Evolutionary conservation across 2,888 invertebrate genomes (phyloP), one percentile per base, ranked within the genome.

Genomic region (Cinara cedri): DNA sequence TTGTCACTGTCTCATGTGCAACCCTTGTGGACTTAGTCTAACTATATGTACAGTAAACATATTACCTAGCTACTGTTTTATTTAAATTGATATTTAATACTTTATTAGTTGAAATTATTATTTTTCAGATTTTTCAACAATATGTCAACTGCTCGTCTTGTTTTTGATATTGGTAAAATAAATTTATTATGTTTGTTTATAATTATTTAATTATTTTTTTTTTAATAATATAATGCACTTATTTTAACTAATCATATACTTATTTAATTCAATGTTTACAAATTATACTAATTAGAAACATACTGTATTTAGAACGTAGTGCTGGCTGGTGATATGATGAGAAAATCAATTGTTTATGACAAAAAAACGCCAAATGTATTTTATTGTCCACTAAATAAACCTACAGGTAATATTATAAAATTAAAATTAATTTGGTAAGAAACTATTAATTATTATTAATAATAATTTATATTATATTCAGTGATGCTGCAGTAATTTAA

Each of bases 291-390:
- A 24, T 63, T 11, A 19, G n/a, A 24, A 66, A 49, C 21, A 49
- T 72, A 8, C 54, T 34, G 3, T 26, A 16, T 81, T 66, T 75
- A 83, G 83, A 81, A 81, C 42, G 21, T 51, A n/a, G 82, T 82
- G 1, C 84, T 88, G 72, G 89, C 88, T 54, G 91, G 90, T 81
- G 92, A 92, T 84, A 91, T 92, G 90, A 89, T 92, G 88, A 87
- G 92, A 82, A 92, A 92, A 86, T 91, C 91, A 78, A 93, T 93
- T 83, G 92, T 93, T 54, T 93, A 90, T 85, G 92, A 93, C 84
- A 91, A 92, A 84, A 91, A 92, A 84, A 92, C 92, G 0, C 92
- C 93, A 11, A 91, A 92, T 84, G 91, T 92, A 19, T 93, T 93
- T 85, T 93, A 93, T 85, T 93, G 93, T 84, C 92, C 92, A 0